These are phyloP conservation scores for Peromyscus leucopus DNA, from an alignment of 2,113 vertebrate species.

Conservation along the genomic window DNA sequence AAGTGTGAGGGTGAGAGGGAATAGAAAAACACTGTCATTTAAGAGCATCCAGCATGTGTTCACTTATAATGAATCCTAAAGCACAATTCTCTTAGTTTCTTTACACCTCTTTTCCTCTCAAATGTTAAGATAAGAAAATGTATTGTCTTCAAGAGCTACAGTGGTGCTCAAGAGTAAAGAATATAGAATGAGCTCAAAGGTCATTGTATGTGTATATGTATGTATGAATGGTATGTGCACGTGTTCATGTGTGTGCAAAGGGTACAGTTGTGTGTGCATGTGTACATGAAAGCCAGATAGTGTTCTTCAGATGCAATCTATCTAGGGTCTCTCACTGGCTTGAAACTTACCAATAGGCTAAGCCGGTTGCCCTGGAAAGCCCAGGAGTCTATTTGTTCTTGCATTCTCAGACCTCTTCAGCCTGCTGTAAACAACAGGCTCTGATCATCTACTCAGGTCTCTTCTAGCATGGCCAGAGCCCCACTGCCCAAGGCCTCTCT, in stretches of 20 bases:
- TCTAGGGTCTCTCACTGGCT: not conserved
- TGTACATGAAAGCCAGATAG: not conserved
- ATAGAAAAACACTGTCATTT: not conserved
- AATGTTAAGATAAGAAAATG: not conserved
- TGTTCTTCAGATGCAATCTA: not conserved
- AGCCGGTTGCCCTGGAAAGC: too few species aligned
- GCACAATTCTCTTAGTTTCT: not conserved
- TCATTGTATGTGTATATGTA: not conserved
- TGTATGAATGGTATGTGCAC: not conserved
- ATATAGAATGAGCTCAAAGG: not conserved
- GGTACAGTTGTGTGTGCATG: not conserved
- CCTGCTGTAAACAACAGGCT: not conserved
- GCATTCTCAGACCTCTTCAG: too few species aligned
- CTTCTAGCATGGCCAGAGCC: too few species aligned
- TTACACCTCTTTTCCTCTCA: not conserved
- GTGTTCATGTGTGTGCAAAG: not conserved
- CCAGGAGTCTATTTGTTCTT: not conserved
- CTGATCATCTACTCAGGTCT: not conserved
- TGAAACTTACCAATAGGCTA: not conserved
- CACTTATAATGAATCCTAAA: slow-evolving; percentile 15
- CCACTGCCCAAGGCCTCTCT: not conserved
- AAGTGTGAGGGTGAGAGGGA: not conserved
- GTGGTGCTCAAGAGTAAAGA: not conserved
- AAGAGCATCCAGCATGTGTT: not conserved
- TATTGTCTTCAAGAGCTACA: not conserved